Base-by-base conservation (phyloP, 2,888 invertebrate species). In the Venustoraphidia nigricollis region DNA sequence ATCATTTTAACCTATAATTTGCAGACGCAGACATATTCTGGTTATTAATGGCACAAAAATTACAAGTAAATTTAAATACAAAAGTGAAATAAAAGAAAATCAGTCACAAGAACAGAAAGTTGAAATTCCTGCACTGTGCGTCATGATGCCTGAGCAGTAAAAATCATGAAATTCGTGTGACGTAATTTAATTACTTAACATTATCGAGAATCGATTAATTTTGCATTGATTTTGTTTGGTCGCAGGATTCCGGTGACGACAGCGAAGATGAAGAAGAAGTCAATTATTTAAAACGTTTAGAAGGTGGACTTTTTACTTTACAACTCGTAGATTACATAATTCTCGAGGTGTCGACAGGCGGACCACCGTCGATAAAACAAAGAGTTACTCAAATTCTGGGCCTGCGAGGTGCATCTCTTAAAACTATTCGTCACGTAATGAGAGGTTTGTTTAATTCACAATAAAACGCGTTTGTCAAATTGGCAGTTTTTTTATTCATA, bases 291-390 rank as follows among this genome's bases (percentile, higher is more conserved):
- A 83, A 85, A 60, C 74, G 94, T 52, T 68, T 98, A 43, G 93
- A 96, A 51, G 88, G 87, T 9, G 98, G 98, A 0, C 72, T 98
- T n/a, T 98, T 96, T 65, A 92, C 93, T 0, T 72, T 98, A 47
- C 97, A 98, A 67, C 75, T 95, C 45, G 82, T 97, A 34, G 95
- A 96, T 65, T 91, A 93, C 62, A 83, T 88, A 50, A 78, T 89
- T 58, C 68, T 90, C 49, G 89, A 90, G 71, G 80, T 83, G 53
- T 83, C 83, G 57, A 79, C 75, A 49, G 81, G 81, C 9, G 83
- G 86, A 5, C 71, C 83, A 0, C 75, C 74, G 8, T 61, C 73
- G 1, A 77, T 90, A 36, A 93, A 93, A 62, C 89, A 91, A 61
- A 73, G 93, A 50, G 88, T 94, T 1, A 77, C 87, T 53, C 83